These are phyloP conservation scores for Rhabdornis inornatus DNA, from an alignment of 2,113 vertebrate species.

Conservation along the genomic window DNA sequence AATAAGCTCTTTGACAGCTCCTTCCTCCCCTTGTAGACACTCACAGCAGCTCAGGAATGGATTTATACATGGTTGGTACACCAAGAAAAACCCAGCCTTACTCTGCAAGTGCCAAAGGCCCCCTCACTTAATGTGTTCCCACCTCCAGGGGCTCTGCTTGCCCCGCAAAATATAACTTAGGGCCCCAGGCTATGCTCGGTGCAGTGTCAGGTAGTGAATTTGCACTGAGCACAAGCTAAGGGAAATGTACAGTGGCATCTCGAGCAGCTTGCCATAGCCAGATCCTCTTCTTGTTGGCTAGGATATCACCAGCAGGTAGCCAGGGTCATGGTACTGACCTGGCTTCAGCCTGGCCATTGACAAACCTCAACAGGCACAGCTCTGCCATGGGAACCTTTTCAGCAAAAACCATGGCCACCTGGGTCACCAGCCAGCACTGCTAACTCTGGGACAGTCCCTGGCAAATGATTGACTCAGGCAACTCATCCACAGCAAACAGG, in stretches of 20 bases:
- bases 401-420: neutral
- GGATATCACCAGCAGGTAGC: neutral
- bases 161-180: neutral
- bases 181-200: neutral
- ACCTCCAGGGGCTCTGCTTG: neutral
- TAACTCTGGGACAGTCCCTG: too few species aligned
- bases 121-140: neutral
- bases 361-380: neutral
- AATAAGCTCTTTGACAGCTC: neutral
- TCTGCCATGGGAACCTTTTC: neutral
- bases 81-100: neutral
- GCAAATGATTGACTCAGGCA: rapidly evolving
- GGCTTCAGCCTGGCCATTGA: neutral
- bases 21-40: neutral
- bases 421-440: neutral
- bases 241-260: neutral
- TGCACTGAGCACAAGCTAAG: rapidly evolving
- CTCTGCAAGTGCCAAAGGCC: neutral
- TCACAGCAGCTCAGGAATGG: neutral
- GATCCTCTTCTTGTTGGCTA: neutral
- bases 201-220: neutral
- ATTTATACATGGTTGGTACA: neutral
- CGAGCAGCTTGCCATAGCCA: neutral
- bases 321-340: neutral
- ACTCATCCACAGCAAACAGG: neutral